Evolutionary conservation across 2,888 invertebrate genomes (phyloP), one percentile per base, ranked within the genome.

Genomic region (Lomographa bimaculata): DNA sequence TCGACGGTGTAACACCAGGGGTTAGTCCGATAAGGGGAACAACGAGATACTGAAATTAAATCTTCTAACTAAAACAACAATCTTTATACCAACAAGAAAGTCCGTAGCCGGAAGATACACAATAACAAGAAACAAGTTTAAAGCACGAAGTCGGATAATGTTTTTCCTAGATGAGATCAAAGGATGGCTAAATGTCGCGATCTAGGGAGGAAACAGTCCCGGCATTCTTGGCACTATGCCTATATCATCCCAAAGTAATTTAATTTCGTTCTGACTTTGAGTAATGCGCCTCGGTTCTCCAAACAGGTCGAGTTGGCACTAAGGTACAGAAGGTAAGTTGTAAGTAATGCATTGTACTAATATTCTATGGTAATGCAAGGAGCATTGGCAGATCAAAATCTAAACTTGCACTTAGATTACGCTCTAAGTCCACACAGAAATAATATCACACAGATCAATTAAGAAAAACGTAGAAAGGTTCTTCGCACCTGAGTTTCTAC

Each of bases 1-100:
- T 52, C 64, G 60, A 57, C 66, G 64, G 79, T 74, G 79, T 80
- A 81, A 83, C 72, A 80, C 77, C 71, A 55, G 80, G 73, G 76
- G 76, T 74, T 66, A 57, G 60, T 65, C 49, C 61, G 73, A 68
- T 72, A 74, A 70, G 59, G 55, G 54, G 67, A 71, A 73, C 70
- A 72, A 59, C 60, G 45, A 56, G 52, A 62, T 55, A 54, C 50
- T 52, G 53, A 58, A 52, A 52, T 56, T 50, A 57, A 53, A 52
- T 44, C 14, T 32, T 37, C 32, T 8, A 29, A 27, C 36, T 39
- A 36, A 37, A 34, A 34, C 20, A 28, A 34, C 33, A 28, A 33
- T 19, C 12, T 20, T 12, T 17, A 11, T 19, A 24, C 27, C 11
- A 35, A 35, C 21, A 35, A 7, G 5, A 7, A 10, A 12, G 7